Percentiles rank a stretch among this genome's conserved stretches.
Conservation (phyloP, 2,113 vertebrate genomes). For the Stegostoma tigrinum region DNA sequence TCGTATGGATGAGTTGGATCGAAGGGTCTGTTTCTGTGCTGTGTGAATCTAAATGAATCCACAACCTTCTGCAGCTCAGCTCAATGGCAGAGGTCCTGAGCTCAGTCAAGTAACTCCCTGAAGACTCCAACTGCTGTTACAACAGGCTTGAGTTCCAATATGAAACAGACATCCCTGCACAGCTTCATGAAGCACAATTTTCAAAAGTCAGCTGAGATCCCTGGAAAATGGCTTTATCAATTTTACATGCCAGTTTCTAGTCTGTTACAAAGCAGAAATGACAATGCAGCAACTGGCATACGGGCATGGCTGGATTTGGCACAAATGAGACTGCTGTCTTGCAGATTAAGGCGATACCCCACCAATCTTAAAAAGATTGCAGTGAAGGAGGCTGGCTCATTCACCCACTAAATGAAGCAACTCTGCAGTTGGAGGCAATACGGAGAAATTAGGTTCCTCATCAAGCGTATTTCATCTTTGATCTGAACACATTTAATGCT, state of each 20-base stretch:
- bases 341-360: not conserved
- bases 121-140: not conserved
- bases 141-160: not conserved
- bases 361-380: not conserved
- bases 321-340: not conserved
- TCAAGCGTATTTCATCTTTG: not conserved
- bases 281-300: not conserved
- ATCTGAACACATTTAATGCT: not conserved
- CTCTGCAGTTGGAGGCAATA: not conserved
- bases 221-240: not conserved
- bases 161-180: not conserved
- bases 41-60: not conserved
- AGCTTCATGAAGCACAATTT: not conserved
- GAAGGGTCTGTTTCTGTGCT: no score
- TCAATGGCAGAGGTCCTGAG: not conserved
- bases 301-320: not conserved
- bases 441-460: not conserved
- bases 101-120: not conserved
- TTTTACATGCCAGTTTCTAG: not conserved
- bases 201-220: not conserved
- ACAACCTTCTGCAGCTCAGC: not conserved
- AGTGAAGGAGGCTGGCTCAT: not conserved
- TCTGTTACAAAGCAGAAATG: not conserved
- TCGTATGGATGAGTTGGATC: no score
- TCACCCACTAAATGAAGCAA: not conserved